Evolutionary conservation across 2,797 vertebrate genomes (phyloP), one percentile per base, ranked within the genome.

Genomic region (Crocidura indochinensis): DNA sequence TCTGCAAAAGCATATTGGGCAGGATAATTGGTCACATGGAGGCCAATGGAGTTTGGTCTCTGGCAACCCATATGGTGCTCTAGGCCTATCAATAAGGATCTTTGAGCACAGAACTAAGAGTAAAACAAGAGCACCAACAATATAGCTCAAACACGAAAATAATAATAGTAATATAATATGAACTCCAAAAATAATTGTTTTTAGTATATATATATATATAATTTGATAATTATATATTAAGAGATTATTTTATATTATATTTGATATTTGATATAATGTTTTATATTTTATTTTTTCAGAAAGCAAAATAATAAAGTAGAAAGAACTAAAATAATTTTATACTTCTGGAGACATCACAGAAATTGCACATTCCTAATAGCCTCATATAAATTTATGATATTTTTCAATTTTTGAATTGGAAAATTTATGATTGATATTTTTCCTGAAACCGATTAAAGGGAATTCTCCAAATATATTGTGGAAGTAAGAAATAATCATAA

Each of bases 211-310:
- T 74, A 20, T 65, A 77, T 88, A 96, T 20, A 14, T 19, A 71
- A 82, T n/a, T 26, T 6, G 11, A 76, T 68, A 84, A 75, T 15
- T 78, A 94, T 65, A 64, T 88, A 75, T 84, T 91, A 87, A 84
- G 46, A 94, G 53, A 87, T n/a, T 67, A 12, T 77, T 65, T 95
- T 97, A 15, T 88, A 65, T 80, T 38, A 90, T 27, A 88, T 20
- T 17, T 64, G 2, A 90, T 27, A 88, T 20, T 17, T 64, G 2
- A 64, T 22, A 22, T 19, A 56, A 56, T 56, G 19, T 11, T 11
- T 56, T 19, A 56, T 19, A 56, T 19, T 56, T 56, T 56, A 26
- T 17, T 6, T n/a, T 79, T 90, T 85, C 84, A 87, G 88, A 80
- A 56, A 90, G 69, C 38, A 86, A 87, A 87, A 15, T 84, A 29